Conservation (phyloP, 2,113 vertebrate species). For the Prolemur simus region DNA sequence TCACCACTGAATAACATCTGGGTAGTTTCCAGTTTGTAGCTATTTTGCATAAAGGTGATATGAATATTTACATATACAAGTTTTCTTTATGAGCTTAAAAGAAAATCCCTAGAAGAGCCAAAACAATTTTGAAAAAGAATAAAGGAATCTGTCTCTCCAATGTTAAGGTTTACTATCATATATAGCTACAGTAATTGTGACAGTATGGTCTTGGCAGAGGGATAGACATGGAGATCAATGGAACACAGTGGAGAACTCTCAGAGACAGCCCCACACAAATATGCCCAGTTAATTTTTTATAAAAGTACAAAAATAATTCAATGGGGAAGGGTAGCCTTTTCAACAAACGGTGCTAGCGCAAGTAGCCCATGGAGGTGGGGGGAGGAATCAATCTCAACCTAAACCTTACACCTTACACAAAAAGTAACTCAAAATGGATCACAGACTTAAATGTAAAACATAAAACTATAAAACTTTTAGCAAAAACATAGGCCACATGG, state of each 20-base stretch:
- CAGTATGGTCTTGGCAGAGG: not conserved
- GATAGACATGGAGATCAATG: not conserved
- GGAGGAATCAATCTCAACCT: not conserved
- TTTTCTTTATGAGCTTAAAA: not conserved
- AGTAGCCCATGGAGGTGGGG: not conserved
- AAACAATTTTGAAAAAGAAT: not conserved
- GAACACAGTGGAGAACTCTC: not conserved
- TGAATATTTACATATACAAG: not conserved
- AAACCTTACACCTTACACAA: not conserved
- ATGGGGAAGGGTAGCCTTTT: not conserved
- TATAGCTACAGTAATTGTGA: not conserved
- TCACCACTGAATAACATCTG: not conserved
- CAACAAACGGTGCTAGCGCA: not conserved
- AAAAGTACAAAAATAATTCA: not conserved
- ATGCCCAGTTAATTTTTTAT: not conserved
- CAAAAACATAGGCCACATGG: not conserved
- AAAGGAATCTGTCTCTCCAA: not conserved
- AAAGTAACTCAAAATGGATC: not conserved
- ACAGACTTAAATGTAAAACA: not conserved
- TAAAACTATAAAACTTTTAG: not conserved
- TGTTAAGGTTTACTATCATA: not conserved
- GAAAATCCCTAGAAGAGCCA: not conserved
- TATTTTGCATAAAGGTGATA: not conserved
- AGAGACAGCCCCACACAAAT: not conserved
- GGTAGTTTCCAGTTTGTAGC: not conserved